These are phyloP conservation scores for Apamea anceps DNA, from an alignment of 2,888 invertebrate species.

Conservation along the genomic window DNA sequence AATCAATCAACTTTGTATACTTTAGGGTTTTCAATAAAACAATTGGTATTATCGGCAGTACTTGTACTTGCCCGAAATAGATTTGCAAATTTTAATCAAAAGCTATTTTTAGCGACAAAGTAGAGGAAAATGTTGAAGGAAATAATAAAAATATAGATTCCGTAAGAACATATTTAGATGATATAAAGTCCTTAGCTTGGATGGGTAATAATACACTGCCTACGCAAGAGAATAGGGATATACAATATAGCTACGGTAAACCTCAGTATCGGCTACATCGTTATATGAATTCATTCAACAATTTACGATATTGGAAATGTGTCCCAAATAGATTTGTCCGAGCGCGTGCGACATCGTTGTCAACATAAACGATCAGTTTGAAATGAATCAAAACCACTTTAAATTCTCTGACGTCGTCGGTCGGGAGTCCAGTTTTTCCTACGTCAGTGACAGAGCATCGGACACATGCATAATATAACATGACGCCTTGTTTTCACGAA, in stretches of 20 bases:
- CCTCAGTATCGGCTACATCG: not conserved
- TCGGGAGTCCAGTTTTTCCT: conserved; percentile 18
- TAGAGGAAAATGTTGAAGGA: conserved; percentile 39
- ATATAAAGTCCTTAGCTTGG: not conserved
- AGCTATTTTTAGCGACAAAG: conserved; percentile 28
- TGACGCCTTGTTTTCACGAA: no score
- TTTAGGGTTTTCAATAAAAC: conserved; percentile 29
- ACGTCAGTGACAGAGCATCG: conserved; percentile 31
- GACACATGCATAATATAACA: not conserved
- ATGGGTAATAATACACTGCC: not conserved
- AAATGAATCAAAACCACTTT: conserved; percentile 25
- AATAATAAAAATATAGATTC: not conserved
- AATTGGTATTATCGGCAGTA: not conserved
- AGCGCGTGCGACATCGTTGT: conserved; percentile 14
- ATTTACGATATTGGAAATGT: not conserved
- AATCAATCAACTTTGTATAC: conserved; percentile 13
- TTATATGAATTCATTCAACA: conserved; percentile 3
- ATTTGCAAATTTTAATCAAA: conserved; percentile 29
- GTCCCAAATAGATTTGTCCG: conserved; percentile 11
- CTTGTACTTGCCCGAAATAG: conserved; percentile 30
- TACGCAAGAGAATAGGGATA: not conserved
- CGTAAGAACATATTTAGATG: not conserved
- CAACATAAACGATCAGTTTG: not conserved
- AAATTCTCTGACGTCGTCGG: conserved; percentile 36
- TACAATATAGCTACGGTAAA: not conserved